phyloP scores from a whole-genome alignment of 1,140 invertebrate species.

The Heliconius nattereri region DNA sequence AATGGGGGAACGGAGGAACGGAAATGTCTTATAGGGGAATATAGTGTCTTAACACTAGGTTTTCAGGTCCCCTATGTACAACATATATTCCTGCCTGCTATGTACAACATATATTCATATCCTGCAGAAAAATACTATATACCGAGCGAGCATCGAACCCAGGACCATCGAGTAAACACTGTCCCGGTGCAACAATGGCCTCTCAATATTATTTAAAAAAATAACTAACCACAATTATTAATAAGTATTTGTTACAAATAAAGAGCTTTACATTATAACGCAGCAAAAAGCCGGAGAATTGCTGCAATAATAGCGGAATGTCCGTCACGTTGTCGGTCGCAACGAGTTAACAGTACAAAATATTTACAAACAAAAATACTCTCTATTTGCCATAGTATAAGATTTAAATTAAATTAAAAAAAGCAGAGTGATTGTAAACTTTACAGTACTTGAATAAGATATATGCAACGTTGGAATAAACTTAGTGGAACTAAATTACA shows the following conservation, averaged over 20 bases:
- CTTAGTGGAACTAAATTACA: slow-evolving; percentile 9
- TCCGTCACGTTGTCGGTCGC: slow-evolving; percentile 16
- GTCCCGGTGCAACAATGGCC: too few species aligned
- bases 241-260: not conserved
- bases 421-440: not conserved
- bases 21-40: too few species aligned
- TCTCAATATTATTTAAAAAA: too few species aligned
- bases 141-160: not conserved
- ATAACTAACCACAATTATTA: not conserved
- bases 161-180: too few species aligned
- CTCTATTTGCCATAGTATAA: not conserved
- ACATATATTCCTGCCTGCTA: not conserved
- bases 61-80: not conserved
- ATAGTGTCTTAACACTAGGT: not conserved
- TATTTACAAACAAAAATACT: not conserved
- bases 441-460: slow-evolving; percentile 13
- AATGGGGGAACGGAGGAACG: too few species aligned
- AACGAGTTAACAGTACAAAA: slow-evolving; percentile 15
- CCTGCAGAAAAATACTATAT: not conserved
- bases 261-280: slow-evolving; percentile 12
- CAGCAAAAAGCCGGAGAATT: slow-evolving; percentile 15
- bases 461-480: slow-evolving; percentile 6
- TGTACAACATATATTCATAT: not conserved
- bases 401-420: not conserved
- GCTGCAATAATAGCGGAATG: slow-evolving; percentile 18